Conservation (phyloP, 2,797 vertebrate species). For the Lutjanus argentimaculatus region DNA sequence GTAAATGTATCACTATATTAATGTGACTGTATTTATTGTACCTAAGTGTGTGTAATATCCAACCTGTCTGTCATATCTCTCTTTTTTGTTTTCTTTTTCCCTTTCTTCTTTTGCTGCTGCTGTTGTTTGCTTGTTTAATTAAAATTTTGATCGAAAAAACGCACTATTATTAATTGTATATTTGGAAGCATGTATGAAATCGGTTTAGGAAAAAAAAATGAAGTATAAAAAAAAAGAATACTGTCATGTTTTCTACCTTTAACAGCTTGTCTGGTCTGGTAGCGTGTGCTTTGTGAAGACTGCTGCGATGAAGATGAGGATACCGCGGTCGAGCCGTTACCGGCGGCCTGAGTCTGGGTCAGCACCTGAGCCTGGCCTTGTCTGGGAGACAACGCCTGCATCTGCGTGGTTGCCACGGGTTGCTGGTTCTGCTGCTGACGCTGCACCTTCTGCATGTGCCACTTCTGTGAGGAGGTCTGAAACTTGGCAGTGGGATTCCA, state of each 20-base stretch:
- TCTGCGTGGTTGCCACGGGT: conserved; percentile 72
- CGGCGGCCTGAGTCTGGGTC: conserved; percentile 63
- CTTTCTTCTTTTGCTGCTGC: too few relatives aligned
- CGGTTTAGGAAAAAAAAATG: not conserved
- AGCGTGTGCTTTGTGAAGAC: conserved; percentile 94
- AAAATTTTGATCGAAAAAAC: too few relatives aligned
- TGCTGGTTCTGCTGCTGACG: conserved; percentile 93
- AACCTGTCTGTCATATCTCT: too few relatives aligned
- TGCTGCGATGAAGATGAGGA: conserved; percentile 82
- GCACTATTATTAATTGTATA: too few relatives aligned
- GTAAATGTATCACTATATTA: too few relatives aligned
- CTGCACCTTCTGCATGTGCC: conserved; percentile 99
- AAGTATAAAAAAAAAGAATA: too few relatives aligned
- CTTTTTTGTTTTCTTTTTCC: too few relatives aligned
- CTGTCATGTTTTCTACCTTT: conserved; percentile 89
- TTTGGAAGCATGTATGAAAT: too few relatives aligned
- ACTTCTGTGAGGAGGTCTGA: conserved; percentile 98
- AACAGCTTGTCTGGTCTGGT: conserved; percentile 97
- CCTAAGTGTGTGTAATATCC: too few relatives aligned
- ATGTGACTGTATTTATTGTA: too few relatives aligned
- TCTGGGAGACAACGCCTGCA: conserved; percentile 66
- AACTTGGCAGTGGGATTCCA: conserved; percentile 97
- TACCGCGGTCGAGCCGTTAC: conserved; percentile 47
- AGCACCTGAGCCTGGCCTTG: conserved; percentile 71
- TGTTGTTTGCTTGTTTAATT: too few relatives aligned